phyloP scores from a whole-genome alignment of 2,113 vertebrate species.

The Puma concolor region DNA sequence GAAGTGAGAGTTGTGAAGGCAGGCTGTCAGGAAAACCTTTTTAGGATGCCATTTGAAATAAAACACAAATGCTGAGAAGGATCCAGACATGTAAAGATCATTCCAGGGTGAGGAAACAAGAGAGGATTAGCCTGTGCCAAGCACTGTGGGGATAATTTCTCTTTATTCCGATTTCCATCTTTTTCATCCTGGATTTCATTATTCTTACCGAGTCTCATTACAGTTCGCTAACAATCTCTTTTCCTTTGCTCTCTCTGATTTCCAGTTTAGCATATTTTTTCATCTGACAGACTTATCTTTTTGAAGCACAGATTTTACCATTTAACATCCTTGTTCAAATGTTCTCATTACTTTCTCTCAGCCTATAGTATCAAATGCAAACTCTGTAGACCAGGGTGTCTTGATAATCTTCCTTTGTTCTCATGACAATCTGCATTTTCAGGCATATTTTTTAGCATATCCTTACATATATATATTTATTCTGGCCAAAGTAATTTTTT shows the following conservation, averaged over 20 bases:
- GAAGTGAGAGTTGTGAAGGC: neutral
- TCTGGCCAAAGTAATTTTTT: neutral
- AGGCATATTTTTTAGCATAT: neutral
- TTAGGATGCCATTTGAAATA: neutral
- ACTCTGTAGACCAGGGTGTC: neutral
- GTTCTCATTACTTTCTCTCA: neutral
- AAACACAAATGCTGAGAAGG: neutral
- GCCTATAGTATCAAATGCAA: neutral
- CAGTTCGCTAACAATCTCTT: neutral
- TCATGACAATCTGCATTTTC: neutral
- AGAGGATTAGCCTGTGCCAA: neutral
- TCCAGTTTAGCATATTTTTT: neutral
- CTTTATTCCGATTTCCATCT: neutral
- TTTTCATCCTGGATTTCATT: neutral
- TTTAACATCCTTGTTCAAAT: neutral
- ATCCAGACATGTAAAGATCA: neutral
- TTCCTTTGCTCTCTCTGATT: neutral
- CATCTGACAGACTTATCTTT: neutral
- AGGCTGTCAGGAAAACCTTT: neutral
- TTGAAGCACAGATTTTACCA: neutral
- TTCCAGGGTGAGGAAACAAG: neutral
- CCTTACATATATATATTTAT: neutral
- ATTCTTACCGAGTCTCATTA: neutral
- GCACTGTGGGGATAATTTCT: neutral
- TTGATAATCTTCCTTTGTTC: neutral